These are phyloP conservation scores for Cantharis rustica DNA, from an alignment of 2,888 invertebrate species.

Conservation along the genomic window DNA sequence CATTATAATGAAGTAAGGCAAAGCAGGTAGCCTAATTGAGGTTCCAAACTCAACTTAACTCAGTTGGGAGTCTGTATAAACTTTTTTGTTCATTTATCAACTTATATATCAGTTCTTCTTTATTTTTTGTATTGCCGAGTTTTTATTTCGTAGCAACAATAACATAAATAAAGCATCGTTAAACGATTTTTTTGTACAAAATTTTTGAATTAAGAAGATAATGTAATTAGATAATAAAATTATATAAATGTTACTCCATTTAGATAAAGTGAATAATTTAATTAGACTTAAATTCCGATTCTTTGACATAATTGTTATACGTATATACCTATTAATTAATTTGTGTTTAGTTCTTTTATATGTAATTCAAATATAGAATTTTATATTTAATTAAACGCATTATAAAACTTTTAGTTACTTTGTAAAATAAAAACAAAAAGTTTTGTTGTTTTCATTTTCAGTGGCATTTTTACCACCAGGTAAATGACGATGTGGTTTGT, in stretches of 20 bases:
- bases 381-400: too few species aligned
- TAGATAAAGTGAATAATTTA: background rate
- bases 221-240: background rate
- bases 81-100: constrained; percentile 6
- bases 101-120: background rate
- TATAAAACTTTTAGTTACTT: too few species aligned
- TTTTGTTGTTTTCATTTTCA: too few species aligned
- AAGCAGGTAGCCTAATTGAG: constrained; percentile 36
- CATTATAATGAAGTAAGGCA: constrained; percentile 20
- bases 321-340: too few species aligned
- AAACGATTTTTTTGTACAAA: background rate
- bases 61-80: constrained; percentile 26
- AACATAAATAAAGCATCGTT: background rate
- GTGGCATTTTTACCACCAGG: too few species aligned
- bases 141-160: background rate
- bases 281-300: background rate
- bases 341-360: too few species aligned
- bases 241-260: background rate
- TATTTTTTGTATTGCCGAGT: background rate
- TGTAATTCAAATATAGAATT: too few species aligned
- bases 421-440: too few species aligned
- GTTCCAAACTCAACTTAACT: constrained; percentile 21
- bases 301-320: background rate
- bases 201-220: background rate
- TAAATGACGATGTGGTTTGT: too few species aligned